Percentiles rank a stretch among this genome's conserved stretches.
These are phyloP conservation scores for Brienomyrus longianalis DNA, from an alignment of 2,113 vertebrate genomes.

Conservation along the genomic window DNA sequence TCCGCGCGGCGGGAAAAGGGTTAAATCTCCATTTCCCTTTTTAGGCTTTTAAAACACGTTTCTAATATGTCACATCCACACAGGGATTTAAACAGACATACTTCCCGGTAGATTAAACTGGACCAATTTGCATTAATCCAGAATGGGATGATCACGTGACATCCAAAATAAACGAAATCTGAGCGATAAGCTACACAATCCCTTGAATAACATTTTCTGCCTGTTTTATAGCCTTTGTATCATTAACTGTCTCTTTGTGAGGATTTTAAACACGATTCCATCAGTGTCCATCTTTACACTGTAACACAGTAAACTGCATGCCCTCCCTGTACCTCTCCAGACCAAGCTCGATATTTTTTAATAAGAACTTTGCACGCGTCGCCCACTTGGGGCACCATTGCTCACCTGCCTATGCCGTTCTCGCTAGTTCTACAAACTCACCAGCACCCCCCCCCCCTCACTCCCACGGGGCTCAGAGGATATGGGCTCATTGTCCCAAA, in stretches of 20 bases:
- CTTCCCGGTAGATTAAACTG: constrained; percentile 5
- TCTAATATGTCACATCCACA: constrained; percentile 11
- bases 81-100: constrained; percentile 5
- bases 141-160: neutral
- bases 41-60: constrained; percentile 16
- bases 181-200: neutral
- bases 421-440: neutral
- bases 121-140: constrained; percentile 2
- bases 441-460: neutral
- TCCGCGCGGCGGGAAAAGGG: neutral
- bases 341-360: neutral
- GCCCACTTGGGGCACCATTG: neutral
- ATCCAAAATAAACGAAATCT: neutral
- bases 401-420: neutral
- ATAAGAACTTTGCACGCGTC: neutral
- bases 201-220: neutral
- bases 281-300: constrained; percentile 37
- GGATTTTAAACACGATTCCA: neutral
- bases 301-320: neutral
- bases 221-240: neutral
- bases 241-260: neutral
- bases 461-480: neutral
- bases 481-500: neutral
- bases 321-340: neutral
- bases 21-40: constrained; percentile 46